Evolutionary conservation across 2,797 vertebrate species (phyloP).

Genomic region (Heteromormyrus szaboi): DNA sequence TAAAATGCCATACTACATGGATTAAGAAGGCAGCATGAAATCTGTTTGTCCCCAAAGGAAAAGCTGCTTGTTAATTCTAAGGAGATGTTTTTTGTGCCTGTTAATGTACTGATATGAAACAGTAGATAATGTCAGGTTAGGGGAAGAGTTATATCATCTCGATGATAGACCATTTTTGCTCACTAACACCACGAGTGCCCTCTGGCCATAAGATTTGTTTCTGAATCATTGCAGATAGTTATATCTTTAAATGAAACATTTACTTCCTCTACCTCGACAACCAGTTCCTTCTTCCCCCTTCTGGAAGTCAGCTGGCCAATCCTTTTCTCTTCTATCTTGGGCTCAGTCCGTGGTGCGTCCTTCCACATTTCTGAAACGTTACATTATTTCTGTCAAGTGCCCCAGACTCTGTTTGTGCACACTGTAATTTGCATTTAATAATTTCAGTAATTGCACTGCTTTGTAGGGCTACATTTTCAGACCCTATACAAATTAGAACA

Average conservation of each 20-base stretch:
- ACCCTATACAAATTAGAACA: background rate
- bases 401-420: background rate
- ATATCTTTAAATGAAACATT: background rate
- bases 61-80: background rate
- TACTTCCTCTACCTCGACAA: conserved; percentile 45
- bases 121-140: background rate
- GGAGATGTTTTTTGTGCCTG: background rate
- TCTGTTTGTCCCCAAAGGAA: background rate
- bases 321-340: conserved; percentile 45
- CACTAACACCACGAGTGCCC: background rate
- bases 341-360: conserved; percentile 42
- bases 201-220: background rate
- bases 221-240: background rate
- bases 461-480: background rate
- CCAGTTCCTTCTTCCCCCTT: conserved; percentile 48
- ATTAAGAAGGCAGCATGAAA: background rate
- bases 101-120: background rate
- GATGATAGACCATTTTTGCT: background rate
- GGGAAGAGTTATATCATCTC: background rate
- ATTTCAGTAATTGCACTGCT: background rate
- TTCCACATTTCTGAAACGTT: conserved; percentile 43
- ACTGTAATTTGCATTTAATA: background rate
- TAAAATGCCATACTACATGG: background rate
- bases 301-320: conserved; percentile 42
- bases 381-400: background rate